A percentile compares a stretch with the other conserved stretches of the same genome.
phyloP scores from a whole-genome alignment of 2,797 vertebrate genomes.

The Chlorospingus semifuscus region DNA sequence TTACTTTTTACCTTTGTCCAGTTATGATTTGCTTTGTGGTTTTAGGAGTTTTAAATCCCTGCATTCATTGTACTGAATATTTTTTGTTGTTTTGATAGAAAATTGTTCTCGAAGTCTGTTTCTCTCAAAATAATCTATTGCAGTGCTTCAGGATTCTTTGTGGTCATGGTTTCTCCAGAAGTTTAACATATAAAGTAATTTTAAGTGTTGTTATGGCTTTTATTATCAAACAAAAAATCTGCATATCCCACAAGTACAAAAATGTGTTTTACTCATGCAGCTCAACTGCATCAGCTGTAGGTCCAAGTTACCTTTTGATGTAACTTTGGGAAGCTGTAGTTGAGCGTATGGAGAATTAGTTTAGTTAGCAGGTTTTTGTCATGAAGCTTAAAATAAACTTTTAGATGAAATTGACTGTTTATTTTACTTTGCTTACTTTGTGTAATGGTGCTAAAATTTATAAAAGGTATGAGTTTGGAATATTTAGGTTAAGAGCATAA shows the following conservation, averaged over 20 bases:
- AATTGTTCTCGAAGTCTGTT: slow-evolving; percentile 47
- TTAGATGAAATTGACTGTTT: background rate
- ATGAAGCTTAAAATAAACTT: background rate
- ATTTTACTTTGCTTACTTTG: background rate
- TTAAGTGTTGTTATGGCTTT: background rate
- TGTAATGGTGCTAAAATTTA: background rate
- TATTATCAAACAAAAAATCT: background rate
- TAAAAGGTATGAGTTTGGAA: background rate
- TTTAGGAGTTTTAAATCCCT: background rate
- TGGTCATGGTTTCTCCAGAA: slow-evolving; percentile 70
- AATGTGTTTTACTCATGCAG: background rate
- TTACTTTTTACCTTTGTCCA: background rate
- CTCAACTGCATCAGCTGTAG: background rate
- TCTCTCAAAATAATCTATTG: slow-evolving; percentile 57
- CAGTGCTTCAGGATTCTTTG: slow-evolving; percentile 68
- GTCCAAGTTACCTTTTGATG: background rate
- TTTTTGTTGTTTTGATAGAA: slow-evolving; percentile 27
- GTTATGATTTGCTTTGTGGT: background rate
- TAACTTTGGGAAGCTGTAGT: background rate
- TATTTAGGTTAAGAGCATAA: slow-evolving; percentile 6
- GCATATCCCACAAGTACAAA: background rate
- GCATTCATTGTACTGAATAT: background rate
- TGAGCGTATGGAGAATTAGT: background rate
- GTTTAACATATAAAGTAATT: slow-evolving; percentile 56
- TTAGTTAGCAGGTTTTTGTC: background rate